Conservation (phyloP, 2,888 invertebrate species). For the Theristus sp. region DNA sequence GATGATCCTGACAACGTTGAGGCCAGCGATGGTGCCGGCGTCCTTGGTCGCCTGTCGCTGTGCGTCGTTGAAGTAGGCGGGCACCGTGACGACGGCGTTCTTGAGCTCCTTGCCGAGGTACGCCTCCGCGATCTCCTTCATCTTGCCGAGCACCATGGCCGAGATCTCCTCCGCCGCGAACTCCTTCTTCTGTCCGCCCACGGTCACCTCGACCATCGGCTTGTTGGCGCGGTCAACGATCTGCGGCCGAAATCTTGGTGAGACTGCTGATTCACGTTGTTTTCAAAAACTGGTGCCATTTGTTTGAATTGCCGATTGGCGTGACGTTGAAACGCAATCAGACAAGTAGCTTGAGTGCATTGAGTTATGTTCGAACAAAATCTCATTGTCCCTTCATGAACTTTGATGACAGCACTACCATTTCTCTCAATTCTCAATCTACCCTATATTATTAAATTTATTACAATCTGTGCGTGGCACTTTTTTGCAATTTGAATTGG, state of each 20-base stretch:
- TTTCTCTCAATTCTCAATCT: no score
- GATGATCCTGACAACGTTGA: conserved; percentile 82
- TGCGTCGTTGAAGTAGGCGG: conserved; percentile 97
- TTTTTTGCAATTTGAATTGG: no score
- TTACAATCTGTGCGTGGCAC: no score
- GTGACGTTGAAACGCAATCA: background rate
- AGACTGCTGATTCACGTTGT: background rate
- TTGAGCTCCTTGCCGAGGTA: conserved; percentile 74
- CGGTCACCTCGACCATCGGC: conserved; percentile 70
- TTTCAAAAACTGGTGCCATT: background rate
- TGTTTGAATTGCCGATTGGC: background rate
- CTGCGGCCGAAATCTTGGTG: conserved; percentile 19
- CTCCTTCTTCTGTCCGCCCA: conserved; percentile 55
- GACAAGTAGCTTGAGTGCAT: no score
- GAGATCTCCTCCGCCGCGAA: conserved; percentile 98
- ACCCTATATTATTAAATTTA: no score
- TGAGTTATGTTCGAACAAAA: no score
- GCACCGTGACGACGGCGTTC: conserved; percentile 78
- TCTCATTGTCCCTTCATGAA: no score
- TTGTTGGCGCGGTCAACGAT: conserved; percentile 75
- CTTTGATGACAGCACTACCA: no score
- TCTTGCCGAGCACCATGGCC: conserved; percentile 90
- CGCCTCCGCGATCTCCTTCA: conserved; percentile 53
- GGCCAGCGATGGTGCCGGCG: conserved; percentile 80
- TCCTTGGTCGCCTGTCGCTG: conserved; percentile 68